These are phyloP conservation scores for Fopius arisanus DNA, from an alignment of 1,140 invertebrate species.

Conservation along the genomic window DNA sequence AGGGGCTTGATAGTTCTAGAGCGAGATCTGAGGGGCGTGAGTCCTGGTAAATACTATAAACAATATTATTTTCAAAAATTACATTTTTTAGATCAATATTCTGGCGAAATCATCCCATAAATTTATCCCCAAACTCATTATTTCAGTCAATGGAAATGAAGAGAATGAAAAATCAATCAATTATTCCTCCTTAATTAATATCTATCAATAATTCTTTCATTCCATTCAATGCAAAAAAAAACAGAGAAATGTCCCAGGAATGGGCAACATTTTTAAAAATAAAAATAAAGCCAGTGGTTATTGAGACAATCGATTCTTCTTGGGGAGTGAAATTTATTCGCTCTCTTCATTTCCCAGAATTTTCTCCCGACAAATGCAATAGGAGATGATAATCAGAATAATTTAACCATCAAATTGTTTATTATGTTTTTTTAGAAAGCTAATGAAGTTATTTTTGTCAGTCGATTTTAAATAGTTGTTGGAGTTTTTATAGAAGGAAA, in stretches of 20 bases:
- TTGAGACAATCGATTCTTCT: not conserved
- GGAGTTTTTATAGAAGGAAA: not conserved
- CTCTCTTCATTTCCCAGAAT: not conserved
- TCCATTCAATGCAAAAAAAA: too few relatives aligned
- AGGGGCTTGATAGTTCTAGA: not conserved
- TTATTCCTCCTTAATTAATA: too few relatives aligned
- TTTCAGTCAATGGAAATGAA: too few relatives aligned
- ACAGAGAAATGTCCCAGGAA: too few relatives aligned
- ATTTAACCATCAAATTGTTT: not conserved
- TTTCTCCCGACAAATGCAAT: not conserved
- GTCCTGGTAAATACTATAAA: not conserved
- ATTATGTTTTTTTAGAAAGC: conserved; percentile 8
- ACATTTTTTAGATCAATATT: not conserved
- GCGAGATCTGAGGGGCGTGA: not conserved
- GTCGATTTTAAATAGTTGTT: conserved; percentile 11
- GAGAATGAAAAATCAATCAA: too few relatives aligned
- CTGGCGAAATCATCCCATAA: too few relatives aligned
- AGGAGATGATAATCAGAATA: not conserved
- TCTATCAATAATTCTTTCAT: too few relatives aligned
- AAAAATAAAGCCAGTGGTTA: not conserved
- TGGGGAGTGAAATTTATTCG: not conserved
- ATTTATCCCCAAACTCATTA: too few relatives aligned
- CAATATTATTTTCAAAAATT: not conserved
- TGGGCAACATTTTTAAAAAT: too few relatives aligned
- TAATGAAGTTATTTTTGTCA: conserved; percentile 2